phyloP scores from a whole-genome alignment of 2,113 vertebrate species.

The Dicentrarchus labrax region DNA sequence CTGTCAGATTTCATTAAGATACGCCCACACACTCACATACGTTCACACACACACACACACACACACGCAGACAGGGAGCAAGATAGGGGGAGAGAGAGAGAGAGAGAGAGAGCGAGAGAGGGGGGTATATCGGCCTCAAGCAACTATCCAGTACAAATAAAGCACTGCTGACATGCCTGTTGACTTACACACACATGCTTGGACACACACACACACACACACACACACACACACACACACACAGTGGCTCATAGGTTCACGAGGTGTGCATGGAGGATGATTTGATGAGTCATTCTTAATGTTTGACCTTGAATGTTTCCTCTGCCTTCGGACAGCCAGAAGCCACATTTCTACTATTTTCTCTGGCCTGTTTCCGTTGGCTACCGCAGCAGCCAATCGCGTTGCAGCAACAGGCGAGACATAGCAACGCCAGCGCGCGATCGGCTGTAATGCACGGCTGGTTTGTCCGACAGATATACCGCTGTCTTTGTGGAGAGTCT shows the following conservation, averaged over 20 bases:
- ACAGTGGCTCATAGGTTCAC: neutral
- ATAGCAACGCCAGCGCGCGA: neutral
- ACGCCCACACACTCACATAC: constrained; percentile 19
- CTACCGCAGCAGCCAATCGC: constrained; percentile 12
- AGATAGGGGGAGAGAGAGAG: no score
- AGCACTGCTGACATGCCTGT: constrained; percentile 44
- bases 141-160: constrained; percentile 44
- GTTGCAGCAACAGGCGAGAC: constrained; percentile 5
- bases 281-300: constrained; percentile 64
- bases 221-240: neutral
- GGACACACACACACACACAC: constrained; percentile 18
- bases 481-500: neutral
- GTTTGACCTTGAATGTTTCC: constrained; percentile 70
- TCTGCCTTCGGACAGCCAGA: constrained; percentile 4
- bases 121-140: constrained; percentile 29
- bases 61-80: neutral
- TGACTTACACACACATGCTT: constrained; percentile 30
- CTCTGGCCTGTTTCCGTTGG: neutral
- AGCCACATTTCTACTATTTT: constrained; percentile 6
- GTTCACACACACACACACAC: neutral
- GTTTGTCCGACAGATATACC: constrained; percentile 10
- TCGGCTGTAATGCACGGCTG: neutral
- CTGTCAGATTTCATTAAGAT: constrained; percentile 82
- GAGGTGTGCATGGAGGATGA: constrained; percentile 35
- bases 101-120: neutral